Base-by-base conservation (phyloP, 2,888 invertebrate species). In the Eilema griseolum region DNA sequence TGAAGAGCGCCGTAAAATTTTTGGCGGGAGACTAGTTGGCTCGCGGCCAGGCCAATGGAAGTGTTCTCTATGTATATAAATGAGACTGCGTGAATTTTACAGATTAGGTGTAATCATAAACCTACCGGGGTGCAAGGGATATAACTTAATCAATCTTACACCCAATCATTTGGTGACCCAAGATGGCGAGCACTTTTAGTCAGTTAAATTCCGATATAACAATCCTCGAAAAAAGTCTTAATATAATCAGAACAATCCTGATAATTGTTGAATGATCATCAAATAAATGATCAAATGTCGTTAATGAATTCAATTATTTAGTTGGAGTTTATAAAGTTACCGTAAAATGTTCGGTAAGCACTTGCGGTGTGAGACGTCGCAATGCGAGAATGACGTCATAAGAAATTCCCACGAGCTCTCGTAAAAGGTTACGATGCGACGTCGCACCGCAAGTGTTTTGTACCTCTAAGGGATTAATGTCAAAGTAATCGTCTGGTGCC, bases 1-100 rank as follows among this genome's bases (percentile, higher is more conserved):
- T 74, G 73, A 75, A 77, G 76, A 77, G 69, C 67, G 76, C 71
- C 76, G 81, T 81, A 70, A 82, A 78, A 77, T 77, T 77, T 76
- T 41, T 57, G 65, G n/a, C 60, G 33, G 69, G 64, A 71, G 72
- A 70, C 62, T 73, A 66, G 31, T 64, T 85, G 84, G 85, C 82
- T 62, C 11, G 26, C 2, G 62, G 83, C 83, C 85, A 85, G 67
- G 67, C 75, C 73, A 75, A 73, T 73, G 75, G 72, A 76, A 73
- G 75, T 73, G 57, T 61, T 68, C 66, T 68, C 56, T 67, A 72
- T 59, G 52, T 71, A 65, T 59, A 57, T 71, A 65, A 67, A 72
- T 74, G 66, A 56, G 70, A 66, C 66, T 62, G 52, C 8, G 52
- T 10, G n/a, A 52, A 52, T 52, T 52, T 20, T 33, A 33, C 31